phyloP scores from a whole-genome alignment of 2,113 vertebrate species.

The Ailurus styani region DNA sequence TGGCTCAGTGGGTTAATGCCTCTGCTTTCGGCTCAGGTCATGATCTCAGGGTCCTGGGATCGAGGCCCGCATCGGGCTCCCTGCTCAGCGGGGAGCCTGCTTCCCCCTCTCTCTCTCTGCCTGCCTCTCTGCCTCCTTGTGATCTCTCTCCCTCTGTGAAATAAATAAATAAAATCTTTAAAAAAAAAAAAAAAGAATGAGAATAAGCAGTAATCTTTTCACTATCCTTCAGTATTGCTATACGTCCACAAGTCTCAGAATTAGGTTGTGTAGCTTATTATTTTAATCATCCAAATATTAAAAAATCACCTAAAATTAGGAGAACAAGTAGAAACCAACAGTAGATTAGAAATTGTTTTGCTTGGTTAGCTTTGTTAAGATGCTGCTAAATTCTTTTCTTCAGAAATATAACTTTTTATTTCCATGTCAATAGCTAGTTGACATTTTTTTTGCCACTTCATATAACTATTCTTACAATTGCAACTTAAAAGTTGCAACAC shows the following conservation, averaged over 20 bases:
- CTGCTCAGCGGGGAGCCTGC: no score
- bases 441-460: not conserved
- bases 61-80: no score
- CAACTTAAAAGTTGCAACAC: constrained; percentile 39
- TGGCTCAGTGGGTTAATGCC: no score
- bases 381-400: constrained; percentile 41
- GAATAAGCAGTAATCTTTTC: not conserved
- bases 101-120: no score
- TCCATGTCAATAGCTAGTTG: constrained; percentile 40
- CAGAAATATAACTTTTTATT: constrained; percentile 60
- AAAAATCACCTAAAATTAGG: constrained; percentile 50
- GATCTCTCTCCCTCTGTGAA: no score
- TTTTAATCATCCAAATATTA: constrained; percentile 43
- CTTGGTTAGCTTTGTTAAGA: constrained; percentile 61
- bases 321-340: not conserved
- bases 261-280: constrained; percentile 21
- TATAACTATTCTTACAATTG: constrained; percentile 38
- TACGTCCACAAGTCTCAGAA: not conserved
- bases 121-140: no score
- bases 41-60: no score
- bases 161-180: no score
- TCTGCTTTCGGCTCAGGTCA: no score
- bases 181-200: no score
- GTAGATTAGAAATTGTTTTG: constrained; percentile 60
- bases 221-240: not conserved